Conservation (phyloP, 2,888 invertebrate species). For the Ceriagrion tenellum region DNA sequence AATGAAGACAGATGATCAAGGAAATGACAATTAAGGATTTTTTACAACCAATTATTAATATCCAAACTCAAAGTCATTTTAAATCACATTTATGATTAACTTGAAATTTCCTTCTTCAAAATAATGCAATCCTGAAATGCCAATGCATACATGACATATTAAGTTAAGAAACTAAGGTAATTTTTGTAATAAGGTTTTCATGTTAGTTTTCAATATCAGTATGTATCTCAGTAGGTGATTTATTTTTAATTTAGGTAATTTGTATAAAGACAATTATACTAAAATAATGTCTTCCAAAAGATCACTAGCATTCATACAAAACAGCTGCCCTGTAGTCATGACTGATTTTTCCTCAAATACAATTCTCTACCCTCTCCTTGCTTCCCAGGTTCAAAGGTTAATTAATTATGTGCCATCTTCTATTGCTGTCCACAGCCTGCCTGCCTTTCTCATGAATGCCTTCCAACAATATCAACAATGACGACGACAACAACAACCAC, state of each 20-base stretch:
- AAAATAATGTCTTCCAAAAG: conserved; percentile 58
- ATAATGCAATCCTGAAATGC: conserved; percentile 2
- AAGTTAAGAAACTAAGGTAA: conserved; percentile 48
- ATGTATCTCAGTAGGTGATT: conserved; percentile 21
- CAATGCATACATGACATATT: conserved; percentile 26
- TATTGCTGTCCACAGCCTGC: conserved; percentile 16
- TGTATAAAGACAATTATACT: conserved; percentile 42
- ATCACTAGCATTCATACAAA: conserved; percentile 52
- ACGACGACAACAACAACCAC: conserved; percentile 16
- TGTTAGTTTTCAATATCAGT: conserved; percentile 32
- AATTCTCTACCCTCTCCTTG: neutral
- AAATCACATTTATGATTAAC: conserved; percentile 5
- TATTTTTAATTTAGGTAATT: conserved; percentile 19
- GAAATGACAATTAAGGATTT: conserved; percentile 41
- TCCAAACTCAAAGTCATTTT: neutral
- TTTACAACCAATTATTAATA: conserved; percentile 32
- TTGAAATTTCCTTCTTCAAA: conserved; percentile 17
- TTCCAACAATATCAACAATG: conserved; percentile 26
- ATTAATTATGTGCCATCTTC: neutral
- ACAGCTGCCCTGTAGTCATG: conserved; percentile 23
- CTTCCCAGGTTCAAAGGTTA: conserved; percentile 3
- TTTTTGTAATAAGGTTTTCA: neutral
- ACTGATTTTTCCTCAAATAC: conserved; percentile 40
- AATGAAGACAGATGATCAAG: neutral
- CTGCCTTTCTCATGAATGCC: neutral